Evolutionary conservation across 1,140 invertebrate genomes (phyloP).

Genomic region (Vanessa tameamea): DNA sequence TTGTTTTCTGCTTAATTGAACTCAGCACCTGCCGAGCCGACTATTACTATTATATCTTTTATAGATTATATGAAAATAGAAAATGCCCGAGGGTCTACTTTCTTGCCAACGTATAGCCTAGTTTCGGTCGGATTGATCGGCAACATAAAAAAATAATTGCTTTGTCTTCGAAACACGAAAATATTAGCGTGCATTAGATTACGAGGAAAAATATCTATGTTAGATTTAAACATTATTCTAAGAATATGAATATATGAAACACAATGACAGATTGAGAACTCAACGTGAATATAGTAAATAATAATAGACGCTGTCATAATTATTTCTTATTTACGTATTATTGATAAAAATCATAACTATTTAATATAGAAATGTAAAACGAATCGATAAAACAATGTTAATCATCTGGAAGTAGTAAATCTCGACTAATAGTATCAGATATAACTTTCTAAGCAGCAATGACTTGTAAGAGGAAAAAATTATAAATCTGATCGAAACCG

Average conservation of each 20-base stretch:
- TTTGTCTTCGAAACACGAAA: conserved; percentile 15
- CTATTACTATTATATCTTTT: conserved; percentile 65
- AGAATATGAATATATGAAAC: background rate
- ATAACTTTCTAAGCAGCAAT: too few species aligned
- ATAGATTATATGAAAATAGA: conserved; percentile 72
- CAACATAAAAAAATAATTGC: conserved; percentile 46
- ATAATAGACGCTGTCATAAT: too few species aligned
- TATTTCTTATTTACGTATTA: too few species aligned
- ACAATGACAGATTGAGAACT: too few species aligned
- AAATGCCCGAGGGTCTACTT: conserved; percentile 67
- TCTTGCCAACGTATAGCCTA: conserved; percentile 55
- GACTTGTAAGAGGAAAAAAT: background rate
- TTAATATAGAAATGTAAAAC: too few species aligned
- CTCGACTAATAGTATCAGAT: too few species aligned
- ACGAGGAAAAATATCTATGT: background rate
- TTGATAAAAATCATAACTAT: too few species aligned
- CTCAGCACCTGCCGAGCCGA: conserved; percentile 47
- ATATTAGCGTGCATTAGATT: background rate
- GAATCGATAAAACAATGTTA: too few species aligned
- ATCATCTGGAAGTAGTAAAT: too few species aligned
- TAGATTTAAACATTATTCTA: background rate
- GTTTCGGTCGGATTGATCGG: conserved; percentile 51
- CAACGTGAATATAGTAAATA: too few species aligned
- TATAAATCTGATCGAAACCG: background rate
- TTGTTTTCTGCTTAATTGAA: conserved; percentile 57